Evolutionary conservation across 2,797 vertebrate species (phyloP).

Genomic region (Falco rusticolus): DNA sequence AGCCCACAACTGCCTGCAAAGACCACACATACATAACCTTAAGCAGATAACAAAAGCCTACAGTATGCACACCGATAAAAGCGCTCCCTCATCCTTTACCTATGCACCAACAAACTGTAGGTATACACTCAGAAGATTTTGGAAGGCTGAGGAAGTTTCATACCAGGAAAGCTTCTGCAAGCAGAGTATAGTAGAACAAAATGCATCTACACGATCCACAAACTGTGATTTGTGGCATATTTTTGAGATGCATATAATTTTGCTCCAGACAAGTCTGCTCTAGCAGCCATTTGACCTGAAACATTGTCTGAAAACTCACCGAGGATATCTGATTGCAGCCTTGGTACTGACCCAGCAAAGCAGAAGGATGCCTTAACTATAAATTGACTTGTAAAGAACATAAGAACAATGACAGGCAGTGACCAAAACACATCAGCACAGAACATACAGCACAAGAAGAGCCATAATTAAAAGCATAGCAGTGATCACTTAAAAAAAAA

Average conservation of each 20-base stretch:
- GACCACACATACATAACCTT: not conserved
- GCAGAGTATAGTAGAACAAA: not conserved
- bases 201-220: rapidly evolving
- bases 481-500: not conserved
- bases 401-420: not conserved
- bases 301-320: not conserved
- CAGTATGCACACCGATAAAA: not conserved
- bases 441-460: not conserved
- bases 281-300: not conserved
- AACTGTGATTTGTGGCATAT: not conserved
- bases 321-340: not conserved
- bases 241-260: not conserved
- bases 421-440: not conserved
- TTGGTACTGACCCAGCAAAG: not conserved
- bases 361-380: not conserved
- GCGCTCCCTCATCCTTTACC: not conserved
- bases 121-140: not conserved
- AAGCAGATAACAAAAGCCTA: not conserved
- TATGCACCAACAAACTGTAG: not conserved
- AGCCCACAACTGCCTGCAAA: not conserved
- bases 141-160: not conserved
- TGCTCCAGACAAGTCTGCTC: not conserved
- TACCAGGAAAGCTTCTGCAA: not conserved
- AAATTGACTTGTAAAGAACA: not conserved
- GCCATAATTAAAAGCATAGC: not conserved